Evolutionary conservation across 2,113 vertebrate genomes (phyloP).

Genomic region (Theristicus caerulescens): DNA sequence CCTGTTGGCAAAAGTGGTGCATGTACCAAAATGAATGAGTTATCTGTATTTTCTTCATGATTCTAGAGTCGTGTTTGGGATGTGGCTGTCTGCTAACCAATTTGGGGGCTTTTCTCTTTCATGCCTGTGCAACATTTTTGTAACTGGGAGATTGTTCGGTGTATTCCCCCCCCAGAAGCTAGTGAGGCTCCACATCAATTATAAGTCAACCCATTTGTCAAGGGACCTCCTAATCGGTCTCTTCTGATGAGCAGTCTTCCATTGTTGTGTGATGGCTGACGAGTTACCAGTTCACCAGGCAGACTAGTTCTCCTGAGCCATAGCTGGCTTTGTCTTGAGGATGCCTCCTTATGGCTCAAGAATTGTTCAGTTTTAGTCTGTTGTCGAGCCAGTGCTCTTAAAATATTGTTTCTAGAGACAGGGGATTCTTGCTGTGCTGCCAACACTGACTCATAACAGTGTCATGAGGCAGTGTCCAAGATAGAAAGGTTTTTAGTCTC

Average conservation of each 20-base stretch:
- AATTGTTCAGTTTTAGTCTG: neutral
- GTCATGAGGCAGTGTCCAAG: neutral
- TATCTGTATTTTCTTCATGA: neutral
- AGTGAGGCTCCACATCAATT: neutral
- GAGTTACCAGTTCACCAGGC: neutral
- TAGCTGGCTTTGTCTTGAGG: neutral
- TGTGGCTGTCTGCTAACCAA: neutral
- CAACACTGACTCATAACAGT: fast-evolving
- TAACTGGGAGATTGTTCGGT: neutral
- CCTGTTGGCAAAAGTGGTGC: neutral
- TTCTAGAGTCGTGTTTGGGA: neutral
- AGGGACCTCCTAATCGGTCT: neutral
- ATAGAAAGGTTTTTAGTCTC: neutral
- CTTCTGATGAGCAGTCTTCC: neutral
- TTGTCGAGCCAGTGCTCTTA: neutral
- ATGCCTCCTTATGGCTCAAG: neutral
- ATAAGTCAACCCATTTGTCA: neutral
- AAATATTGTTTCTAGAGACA: neutral
- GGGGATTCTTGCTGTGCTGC: neutral
- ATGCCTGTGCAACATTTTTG: neutral
- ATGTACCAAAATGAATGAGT: neutral
- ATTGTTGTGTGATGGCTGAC: neutral
- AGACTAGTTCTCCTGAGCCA: neutral
- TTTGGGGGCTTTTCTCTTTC: neutral
- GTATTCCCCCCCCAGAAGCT: neutral